Base-by-base conservation (phyloP, 2,113 vertebrate genomes). In the Ranitomeya imitator region DNA sequence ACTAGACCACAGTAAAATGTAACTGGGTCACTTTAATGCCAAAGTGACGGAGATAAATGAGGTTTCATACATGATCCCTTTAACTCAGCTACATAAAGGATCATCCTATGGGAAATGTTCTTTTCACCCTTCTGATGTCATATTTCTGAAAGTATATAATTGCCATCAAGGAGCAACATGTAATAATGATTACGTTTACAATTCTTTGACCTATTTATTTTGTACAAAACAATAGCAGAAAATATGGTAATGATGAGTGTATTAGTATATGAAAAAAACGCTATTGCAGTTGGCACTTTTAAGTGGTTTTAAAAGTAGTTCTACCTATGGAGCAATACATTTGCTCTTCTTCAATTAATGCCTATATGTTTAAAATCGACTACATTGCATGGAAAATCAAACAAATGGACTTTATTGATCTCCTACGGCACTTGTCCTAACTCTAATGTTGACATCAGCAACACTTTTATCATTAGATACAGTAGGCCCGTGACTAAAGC, bases 1-100 rank as follows among this genome's bases (percentile, higher is more conserved):
- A 67, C 37, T 59, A 84, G 45, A 67, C 60, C 21, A 54, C 67
- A 84, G 69, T 69, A 67, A 69, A 69, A 85, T 85, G 59, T 69
- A 89, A 89, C 73, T 79, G 69, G 87, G 87, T 89, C 82, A 85
- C 51, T 85, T 85, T 85, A 85, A 89, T 77, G 61, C 23, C 26
- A 8, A 60, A 51, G 82, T 8, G 45, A 15, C 8, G 7, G 45
- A 85, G 74, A 89, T 89, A 61, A 89, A 89, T 88, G 82, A 85
- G 51, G 81, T 79, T 85, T 85, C 87, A 78, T 55, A 79, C 51
- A 77, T 84, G 81, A 84, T 85, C 74, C 60, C 67, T 89, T 89
- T 85, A 84, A 85, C 73, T 67, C 45, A 67, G 60, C 18, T 26
- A 57, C 61, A 78, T 69, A 85, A 89, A 57, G 61, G 81, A 85